Base-by-base conservation (phyloP, 1,140 invertebrate genomes). In the Carposina sasakii region DNA sequence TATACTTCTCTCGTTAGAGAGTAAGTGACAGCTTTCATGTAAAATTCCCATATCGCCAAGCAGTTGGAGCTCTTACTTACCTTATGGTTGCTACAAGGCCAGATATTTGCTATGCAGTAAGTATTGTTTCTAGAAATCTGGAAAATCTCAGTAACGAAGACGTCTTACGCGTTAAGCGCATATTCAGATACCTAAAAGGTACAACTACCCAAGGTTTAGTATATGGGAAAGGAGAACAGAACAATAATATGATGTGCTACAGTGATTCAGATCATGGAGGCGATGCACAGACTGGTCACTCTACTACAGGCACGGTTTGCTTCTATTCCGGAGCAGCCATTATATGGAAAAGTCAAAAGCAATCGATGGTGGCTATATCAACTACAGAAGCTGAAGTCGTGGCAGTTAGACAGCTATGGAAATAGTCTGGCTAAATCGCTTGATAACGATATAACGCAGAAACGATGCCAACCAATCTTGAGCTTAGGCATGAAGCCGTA, bases 321-420 rank as follows among this genome's bases (percentile, higher is more conserved):
- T 51, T 47, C 8, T 71, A 62, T 46, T 33, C 63, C 13, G 72
- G 69, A 44, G 67, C 60, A 36, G 52, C 50, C 10, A 52, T 75
- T 41, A 63, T 61, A 16, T 78, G 71, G 66, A 28, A 59, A 22
- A 74, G 66, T 56, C 57, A 71, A 39, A 52, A 62, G 30, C 71
- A 76, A 54, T 40, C 54, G 15, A 60, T 60, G 26, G 63, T 74
- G 2, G 54, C 75, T 15, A 64, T 67, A 9, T 75, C 71, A 10
- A 69, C 67, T 2, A 76, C 70, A 6, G 81, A 87, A 67, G 74
- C 84, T 16, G 81, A 87, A 60, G 64, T 83, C 45, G 60, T 85
- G 8, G 76, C 75, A 71, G 61, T 43, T 65, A 81, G 48, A 70
- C 54, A 19, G 54, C 70, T n/a, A 71, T 67, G 43, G 76, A 84